phyloP scores from a whole-genome alignment of 2,113 vertebrate genomes.

The Phaethornis superciliosus region DNA sequence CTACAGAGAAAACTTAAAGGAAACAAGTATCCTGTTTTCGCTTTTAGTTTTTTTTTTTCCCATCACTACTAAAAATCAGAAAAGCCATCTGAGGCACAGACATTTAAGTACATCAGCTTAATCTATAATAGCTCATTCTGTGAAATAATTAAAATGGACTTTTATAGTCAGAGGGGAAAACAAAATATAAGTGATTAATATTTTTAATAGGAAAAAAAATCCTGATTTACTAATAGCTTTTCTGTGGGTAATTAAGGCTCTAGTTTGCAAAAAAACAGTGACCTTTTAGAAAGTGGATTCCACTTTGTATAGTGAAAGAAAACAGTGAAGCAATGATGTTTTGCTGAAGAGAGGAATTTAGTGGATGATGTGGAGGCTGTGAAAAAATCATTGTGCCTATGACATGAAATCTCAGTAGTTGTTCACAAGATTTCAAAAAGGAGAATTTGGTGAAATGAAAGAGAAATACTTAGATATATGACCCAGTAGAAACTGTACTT shows the following conservation, averaged over 20 bases:
- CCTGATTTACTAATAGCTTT: neutral
- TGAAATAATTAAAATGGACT: slow-evolving; percentile 37
- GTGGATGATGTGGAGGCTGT: neutral
- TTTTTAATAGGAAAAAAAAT: neutral
- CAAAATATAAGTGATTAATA: neutral
- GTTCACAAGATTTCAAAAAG: neutral
- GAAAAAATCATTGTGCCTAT: neutral
- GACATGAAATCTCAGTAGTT: neutral
- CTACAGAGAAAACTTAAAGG: neutral
- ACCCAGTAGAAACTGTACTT: neutral
- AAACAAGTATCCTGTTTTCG: neutral
- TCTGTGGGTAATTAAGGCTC: slow-evolving; percentile 2
- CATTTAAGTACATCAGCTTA: neutral
- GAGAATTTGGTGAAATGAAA: neutral
- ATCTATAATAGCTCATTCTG: neutral
- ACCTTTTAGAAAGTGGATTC: neutral
- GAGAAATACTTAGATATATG: neutral
- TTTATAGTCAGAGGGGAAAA: neutral
- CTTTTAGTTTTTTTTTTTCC: accelerated
- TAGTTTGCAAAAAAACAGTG: neutral
- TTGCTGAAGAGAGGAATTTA: neutral
- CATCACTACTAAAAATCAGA: neutral
- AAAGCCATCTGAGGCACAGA: neutral
- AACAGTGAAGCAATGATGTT: neutral
- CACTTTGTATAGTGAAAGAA: neutral